These are phyloP conservation scores for Coelogynopora nodosa DNA, from an alignment of 2,888 invertebrate species.

Conservation along the genomic window DNA sequence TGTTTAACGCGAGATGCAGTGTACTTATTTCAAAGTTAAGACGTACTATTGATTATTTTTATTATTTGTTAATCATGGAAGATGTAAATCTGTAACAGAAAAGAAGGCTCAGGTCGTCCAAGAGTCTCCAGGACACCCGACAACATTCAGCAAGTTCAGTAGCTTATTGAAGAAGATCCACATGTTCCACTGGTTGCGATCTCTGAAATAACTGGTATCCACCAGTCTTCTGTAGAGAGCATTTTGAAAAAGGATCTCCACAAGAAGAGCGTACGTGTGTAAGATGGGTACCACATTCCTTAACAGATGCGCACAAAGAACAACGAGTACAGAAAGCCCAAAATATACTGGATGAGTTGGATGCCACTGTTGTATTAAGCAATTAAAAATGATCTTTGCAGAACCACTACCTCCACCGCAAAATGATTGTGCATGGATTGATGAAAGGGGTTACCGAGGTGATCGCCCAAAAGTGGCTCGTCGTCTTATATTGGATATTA, in stretches of 20 bases:
- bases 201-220: slow-evolving; percentile 10
- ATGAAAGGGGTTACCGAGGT: slow-evolving; percentile 9
- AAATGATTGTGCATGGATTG: neutral
- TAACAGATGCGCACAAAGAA: slow-evolving; percentile 6
- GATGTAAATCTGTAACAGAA: neutral
- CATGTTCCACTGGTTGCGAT: slow-evolving; percentile 13
- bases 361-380: slow-evolving; percentile 7
- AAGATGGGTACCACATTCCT: slow-evolving; percentile 30
- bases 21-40: neutral
- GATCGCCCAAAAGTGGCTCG: slow-evolving; percentile 15
- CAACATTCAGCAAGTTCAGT: slow-evolving; percentile 5
- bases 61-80: neutral
- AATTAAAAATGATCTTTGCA: neutral
- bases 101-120: slow-evolving; percentile 4
- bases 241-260: slow-evolving; percentile 17
- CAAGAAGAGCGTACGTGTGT: neutral
- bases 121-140: slow-evolving; percentile 19
- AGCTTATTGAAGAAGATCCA: slow-evolving; percentile 31
- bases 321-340: slow-evolving; percentile 13
- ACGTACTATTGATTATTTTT: neutral
- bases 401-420: slow-evolving; percentile 7
- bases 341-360: slow-evolving; percentile 25
- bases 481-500: slow-evolving; percentile 14
- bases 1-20: too few species aligned
- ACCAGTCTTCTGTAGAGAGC: slow-evolving; percentile 4